These are phyloP conservation scores for Drosophila orosa DNA, from an alignment of 1,140 invertebrate species.

Conservation along the genomic window DNA sequence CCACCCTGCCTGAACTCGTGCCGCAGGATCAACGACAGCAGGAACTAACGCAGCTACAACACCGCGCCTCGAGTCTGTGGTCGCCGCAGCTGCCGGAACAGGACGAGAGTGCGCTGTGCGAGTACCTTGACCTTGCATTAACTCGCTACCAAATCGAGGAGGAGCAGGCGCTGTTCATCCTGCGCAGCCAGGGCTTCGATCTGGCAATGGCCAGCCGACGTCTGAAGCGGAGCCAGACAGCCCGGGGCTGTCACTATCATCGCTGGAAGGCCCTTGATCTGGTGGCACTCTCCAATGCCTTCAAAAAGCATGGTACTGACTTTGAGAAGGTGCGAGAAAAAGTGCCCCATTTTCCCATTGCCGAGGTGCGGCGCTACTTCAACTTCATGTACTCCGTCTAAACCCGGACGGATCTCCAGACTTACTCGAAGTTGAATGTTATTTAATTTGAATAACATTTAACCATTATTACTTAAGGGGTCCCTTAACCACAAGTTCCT, in stretches of 20 bases:
- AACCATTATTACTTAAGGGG: not conserved
- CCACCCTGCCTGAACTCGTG: conserved; percentile 18
- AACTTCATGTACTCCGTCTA: conserved; percentile 21
- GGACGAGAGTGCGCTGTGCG: conserved; percentile 8
- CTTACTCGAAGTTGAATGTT: not conserved
- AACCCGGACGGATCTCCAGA: not conserved
- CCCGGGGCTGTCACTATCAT: conserved; percentile 25
- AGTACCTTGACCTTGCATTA: conserved; percentile 25
- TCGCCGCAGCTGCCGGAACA: conserved; percentile 12
- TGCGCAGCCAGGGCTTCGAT: conserved; percentile 29
- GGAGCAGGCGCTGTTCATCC: conserved; percentile 38
- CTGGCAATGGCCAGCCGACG: conserved; percentile 9
- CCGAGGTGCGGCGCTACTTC: conserved; percentile 25
- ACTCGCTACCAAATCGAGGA: conserved; percentile 25
- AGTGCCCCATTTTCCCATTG: conserved; percentile 27
- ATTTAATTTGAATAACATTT: not conserved
- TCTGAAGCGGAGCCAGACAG: conserved; percentile 10
- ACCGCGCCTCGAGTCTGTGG: conserved; percentile 35
- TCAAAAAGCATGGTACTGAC: conserved; percentile 9
- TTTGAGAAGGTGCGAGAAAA: conserved; percentile 13
- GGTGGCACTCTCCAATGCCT: conserved; percentile 17
- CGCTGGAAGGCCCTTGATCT: conserved; percentile 36
- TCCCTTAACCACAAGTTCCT: not conserved
- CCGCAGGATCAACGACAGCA: not conserved
- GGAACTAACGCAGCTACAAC: conserved; percentile 14